Base-by-base conservation (phyloP, 2,113 vertebrate species). In the Ammodytes marinus region DNA sequence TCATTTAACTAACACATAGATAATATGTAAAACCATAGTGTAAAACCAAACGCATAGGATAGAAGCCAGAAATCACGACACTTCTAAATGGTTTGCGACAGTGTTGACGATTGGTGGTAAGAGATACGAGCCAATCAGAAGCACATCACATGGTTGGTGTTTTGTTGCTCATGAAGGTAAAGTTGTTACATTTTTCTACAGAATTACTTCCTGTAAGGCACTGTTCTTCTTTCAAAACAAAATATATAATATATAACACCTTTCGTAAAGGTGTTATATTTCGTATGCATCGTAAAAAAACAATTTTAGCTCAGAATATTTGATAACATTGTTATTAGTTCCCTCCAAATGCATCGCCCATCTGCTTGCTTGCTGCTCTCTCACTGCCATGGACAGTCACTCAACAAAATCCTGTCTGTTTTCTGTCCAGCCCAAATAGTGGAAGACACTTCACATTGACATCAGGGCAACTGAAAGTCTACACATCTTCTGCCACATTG, bases 161-260 rank as follows among this genome's bases (percentile, higher is more conserved):
- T 89, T 87, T 74, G 58, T 10, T 75, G 52, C 9, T 37, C 11
- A 5, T 1, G 3, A 1, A 9, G 0, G 47, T 79, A 11, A 69
- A 74, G 17, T 39, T 4, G 0, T 10, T 2, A 6, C 5, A 8
- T 14, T 57, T 13, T 27, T 39, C 0, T 2, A n/a, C 4, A 68
- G 3, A 0, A 69, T 0, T 0, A 37, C 42, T 43, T 54, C 43
- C 55, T 13, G 53, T 3, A 12, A 66, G 2, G 14, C 1, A 12
- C 0, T 15, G 27, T 2, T 7, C 7, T 0, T 4, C 65, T 12
- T 90, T 84, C 69, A 69, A 88, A 87, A 80, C 82, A 86, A 84
- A 79, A 76, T 7, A 11, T 2, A 27, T 27, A 2, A 27, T 27
- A 27, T 27, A 27, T 27, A 27, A 27, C 5, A 11, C 54, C 3